Percentiles rank a stretch among this genome's conserved stretches.
phyloP scores from a whole-genome alignment of 1,140 invertebrate species.

The Cherax quadricarinatus region DNA sequence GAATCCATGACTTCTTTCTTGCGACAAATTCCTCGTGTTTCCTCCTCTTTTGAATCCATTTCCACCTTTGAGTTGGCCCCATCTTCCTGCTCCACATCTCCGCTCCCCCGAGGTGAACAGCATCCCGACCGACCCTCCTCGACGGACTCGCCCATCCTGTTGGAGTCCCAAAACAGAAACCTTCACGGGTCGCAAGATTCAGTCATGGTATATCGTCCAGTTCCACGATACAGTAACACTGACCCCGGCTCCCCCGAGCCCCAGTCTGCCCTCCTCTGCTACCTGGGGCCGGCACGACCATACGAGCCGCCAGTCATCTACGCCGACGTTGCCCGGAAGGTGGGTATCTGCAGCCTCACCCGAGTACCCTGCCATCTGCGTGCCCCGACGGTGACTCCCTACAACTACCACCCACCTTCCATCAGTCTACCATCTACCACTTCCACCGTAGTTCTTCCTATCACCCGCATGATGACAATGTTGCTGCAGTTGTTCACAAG shows the following conservation, averaged over 20 bases:
- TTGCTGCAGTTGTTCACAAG: background rate
- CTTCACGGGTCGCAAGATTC: conserved; percentile 56
- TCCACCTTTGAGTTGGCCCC: conserved; percentile 64
- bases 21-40: conserved; percentile 48
- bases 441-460: conserved; percentile 32
- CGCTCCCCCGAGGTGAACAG: conserved; percentile 2
- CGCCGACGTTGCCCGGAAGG: conserved; percentile 44
- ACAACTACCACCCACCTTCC: background rate
- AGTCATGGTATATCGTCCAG: conserved; percentile 57
- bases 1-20: conserved; percentile 67
- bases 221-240: conserved; percentile 60
- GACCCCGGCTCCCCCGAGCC: conserved; percentile 57
- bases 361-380: background rate
- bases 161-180: conserved; percentile 29
- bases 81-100: conserved; percentile 51
- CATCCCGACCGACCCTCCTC: conserved; percentile 66
- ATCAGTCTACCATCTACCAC: background rate
- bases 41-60: conserved; percentile 64
- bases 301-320: conserved; percentile 60
- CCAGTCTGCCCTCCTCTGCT: conserved; percentile 61
- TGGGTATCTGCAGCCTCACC: conserved; percentile 49
- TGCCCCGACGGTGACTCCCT: background rate
- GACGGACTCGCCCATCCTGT: conserved; percentile 66
- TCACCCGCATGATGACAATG: conserved; percentile 23
- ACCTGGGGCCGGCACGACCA: conserved; percentile 65